Base-by-base conservation (phyloP, 2,797 vertebrate species). In the Carduelis carduelis region DNA sequence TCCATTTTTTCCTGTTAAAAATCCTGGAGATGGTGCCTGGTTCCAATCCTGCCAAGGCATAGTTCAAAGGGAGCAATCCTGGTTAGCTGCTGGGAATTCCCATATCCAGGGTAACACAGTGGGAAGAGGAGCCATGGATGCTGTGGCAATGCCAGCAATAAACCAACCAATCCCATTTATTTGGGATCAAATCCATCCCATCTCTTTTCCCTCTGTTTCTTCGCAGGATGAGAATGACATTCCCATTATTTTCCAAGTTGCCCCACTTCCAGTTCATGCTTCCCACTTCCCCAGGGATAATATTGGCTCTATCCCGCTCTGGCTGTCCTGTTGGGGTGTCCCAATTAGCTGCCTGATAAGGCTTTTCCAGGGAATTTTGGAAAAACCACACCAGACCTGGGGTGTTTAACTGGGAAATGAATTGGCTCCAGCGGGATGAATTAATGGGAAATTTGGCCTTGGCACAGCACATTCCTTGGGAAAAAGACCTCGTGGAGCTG, bases 141-240 rank as follows among this genome's bases (percentile, higher is more conserved):
- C 55, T 24, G 46, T 4, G 1, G 14, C 5, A 34, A 8, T 9
- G 11, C 41, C 0, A 0, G 7, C 8, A 13, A 11, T 15, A 24
- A 32, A 13, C 11, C 1, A 32, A 11, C 14, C 6, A 7, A n/a
- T 18, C 2, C 8, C 65, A 12, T 35, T 55, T 61, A 1, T 34
- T 61, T 32, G 32, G 59, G 60, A 47, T 76, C 46, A n/a, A 24
- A 68, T 52, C 28, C 37, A 24, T 68, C 12, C 61, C 3, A 10
- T 19, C 4, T 28, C 49, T 43, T 61, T 35, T 15, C 30, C 26
- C 39, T 80, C 41, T 26, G 8, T 20, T 61, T 44, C 69, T 77
- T n/a, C 61, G 35, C 43, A 21, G 16, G 24, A 2, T 17, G 26
- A n/a, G 34, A 69, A 24, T 39, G 16, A 1, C 5, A 3, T 37